These are phyloP conservation scores for Conus betulinus DNA, from an alignment of 1,140 invertebrate genomes.

Conservation along the genomic window DNA sequence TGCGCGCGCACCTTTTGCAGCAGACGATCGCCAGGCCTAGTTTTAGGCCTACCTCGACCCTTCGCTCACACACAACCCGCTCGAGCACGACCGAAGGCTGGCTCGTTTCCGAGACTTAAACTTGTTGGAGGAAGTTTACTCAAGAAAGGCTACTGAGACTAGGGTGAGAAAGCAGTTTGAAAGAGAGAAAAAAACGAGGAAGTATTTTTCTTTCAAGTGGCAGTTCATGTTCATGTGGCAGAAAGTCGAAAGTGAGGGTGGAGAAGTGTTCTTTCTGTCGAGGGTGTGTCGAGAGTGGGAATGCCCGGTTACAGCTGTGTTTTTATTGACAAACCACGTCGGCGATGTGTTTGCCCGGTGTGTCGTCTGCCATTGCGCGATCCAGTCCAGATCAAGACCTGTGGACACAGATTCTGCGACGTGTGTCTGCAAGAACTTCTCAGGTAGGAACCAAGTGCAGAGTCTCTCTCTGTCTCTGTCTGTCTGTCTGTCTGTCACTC, in stretches of 20 bases:
- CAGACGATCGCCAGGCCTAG: background rate
- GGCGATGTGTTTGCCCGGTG: constrained; percentile 61
- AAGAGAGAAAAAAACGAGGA: no score
- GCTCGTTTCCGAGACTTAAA: no score
- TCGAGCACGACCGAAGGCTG: no score
- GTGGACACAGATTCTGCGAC: constrained; percentile 73
- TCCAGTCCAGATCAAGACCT: constrained; percentile 70
- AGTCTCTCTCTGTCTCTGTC: background rate
- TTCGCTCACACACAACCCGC: background rate
- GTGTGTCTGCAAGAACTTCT: constrained; percentile 72
- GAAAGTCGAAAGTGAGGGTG: no score
- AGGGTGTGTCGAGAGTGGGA: constrained; percentile 5
- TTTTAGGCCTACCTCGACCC: no score
- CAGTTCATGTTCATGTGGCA: no score
- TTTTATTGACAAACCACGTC: constrained; percentile 58
- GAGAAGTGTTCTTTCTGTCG: background rate
- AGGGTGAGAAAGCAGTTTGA: background rate
- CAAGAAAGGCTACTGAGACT: background rate
- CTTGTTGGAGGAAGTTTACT: background rate
- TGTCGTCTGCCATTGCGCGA: constrained; percentile 71
- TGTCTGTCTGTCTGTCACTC: no score
- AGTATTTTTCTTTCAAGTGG: background rate
- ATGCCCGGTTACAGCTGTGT: constrained; percentile 60
- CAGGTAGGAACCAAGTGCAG: constrained; percentile 58
- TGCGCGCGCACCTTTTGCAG: background rate